These are phyloP conservation scores for Endomychus coccineus DNA, from an alignment of 2,888 invertebrate genomes.

Conservation along the genomic window DNA sequence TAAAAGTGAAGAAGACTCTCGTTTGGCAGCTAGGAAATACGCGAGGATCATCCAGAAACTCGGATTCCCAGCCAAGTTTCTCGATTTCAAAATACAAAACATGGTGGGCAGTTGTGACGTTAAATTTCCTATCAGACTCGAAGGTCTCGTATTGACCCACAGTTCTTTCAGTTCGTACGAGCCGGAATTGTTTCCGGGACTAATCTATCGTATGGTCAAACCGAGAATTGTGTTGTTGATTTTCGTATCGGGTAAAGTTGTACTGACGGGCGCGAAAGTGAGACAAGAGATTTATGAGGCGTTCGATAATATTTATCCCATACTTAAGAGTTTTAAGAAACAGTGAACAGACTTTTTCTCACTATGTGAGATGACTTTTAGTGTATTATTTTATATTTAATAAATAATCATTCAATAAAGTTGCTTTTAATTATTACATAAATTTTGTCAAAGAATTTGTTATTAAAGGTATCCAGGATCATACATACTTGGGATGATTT, in stretches of 20 bases:
- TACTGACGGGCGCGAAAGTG: conserved; percentile 73
- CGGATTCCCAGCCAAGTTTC: conserved; percentile 68
- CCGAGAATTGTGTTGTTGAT: conserved; percentile 75
- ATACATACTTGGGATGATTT: too few species aligned
- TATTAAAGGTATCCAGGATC: too few species aligned
- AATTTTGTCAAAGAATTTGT: too few species aligned
- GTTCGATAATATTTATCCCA: conserved; percentile 70
- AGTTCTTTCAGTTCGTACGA: conserved; percentile 73
- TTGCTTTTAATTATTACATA: too few species aligned
- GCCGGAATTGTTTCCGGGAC: conserved; percentile 76
- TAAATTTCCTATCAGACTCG: conserved; percentile 68
- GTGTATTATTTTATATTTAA: too few species aligned
- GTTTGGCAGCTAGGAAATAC: conserved; percentile 73
- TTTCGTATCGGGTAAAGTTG: conserved; percentile 81
- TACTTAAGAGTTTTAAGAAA: conserved; percentile 67
- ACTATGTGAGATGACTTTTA: too few species aligned
- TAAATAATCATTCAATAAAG: too few species aligned
- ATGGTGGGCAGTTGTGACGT: conserved; percentile 86
- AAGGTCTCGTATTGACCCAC: conserved; percentile 70
- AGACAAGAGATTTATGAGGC: conserved; percentile 69
- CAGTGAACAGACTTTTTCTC: conserved; percentile 10
- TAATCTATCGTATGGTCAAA: conserved; percentile 77
- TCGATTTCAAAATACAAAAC: conserved; percentile 77
- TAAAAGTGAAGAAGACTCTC: conserved; percentile 73
- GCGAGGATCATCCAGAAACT: conserved; percentile 76